Evolutionary conservation across 2,113 vertebrate genomes (phyloP), one percentile per base, ranked within the genome.

Genomic region (Pygoscelis adeliae): DNA sequence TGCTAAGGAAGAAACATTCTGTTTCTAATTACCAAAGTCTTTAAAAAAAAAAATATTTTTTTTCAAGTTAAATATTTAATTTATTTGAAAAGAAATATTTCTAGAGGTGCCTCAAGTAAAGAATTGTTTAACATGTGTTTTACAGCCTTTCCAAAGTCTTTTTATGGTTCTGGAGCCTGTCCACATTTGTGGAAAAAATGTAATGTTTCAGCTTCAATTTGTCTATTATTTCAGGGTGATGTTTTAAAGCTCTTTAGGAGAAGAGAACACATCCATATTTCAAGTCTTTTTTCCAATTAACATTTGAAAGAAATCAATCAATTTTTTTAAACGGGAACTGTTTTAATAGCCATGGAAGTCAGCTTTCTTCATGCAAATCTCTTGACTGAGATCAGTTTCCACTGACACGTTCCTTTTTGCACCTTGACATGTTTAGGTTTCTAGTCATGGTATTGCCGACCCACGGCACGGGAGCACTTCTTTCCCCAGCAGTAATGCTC

Each of bases 171-270:
- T 97, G 90, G 94, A 95, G 38, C 61, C 73, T 8, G 42, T 92
- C 94, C 95, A 97, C 76, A 82, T 87, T 84, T 93, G 73, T 81
- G 83, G 89, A 95, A 97, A 91, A 97, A 90, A 93, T 40, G 61
- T 67, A 84, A 63, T 58, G 72, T 93, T 96, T 95, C 69, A 8
- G 47, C 86, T 85, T 95, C 83, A 71, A 79, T 87, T 95, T 96
- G 81, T 94, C 93, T 87, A 42, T 50, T 70, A 63, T 78, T 95
- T 79, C 81, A 87, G 77, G 6, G 32, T 10, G 77, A 91, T 89
- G 73, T 55, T 82, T 83, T 59, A 89, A 72, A 84, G 72, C 30
- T 46, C 65, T 72, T 91, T 12, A 65, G 42, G 52, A 93, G 71
- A 49, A 5, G 53, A 67, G 55, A 91, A 53, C 44, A 74, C 52